These are phyloP conservation scores for Hemicentrotus pulcherrimus DNA, from an alignment of 35 echinoderm and acorn worm genomes.

Conservation along the genomic window DNA sequence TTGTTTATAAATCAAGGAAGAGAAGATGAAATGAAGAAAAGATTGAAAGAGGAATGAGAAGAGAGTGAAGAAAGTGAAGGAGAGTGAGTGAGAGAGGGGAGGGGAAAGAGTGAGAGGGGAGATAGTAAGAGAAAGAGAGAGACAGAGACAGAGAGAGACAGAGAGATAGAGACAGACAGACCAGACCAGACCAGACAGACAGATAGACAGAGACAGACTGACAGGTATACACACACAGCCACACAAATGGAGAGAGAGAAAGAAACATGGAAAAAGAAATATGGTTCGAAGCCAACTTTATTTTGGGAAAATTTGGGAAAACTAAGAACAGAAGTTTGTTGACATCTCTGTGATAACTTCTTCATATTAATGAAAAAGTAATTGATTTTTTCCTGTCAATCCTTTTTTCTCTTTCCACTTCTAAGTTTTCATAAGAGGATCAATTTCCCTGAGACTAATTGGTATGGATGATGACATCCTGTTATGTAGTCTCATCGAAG, in stretches of 20 bases:
- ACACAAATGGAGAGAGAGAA: background rate
- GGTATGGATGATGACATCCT: background rate
- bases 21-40: too few species aligned
- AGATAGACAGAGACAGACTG: background rate
- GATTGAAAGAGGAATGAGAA: background rate
- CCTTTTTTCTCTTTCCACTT: background rate
- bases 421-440: background rate
- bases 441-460: background rate
- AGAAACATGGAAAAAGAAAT: background rate
- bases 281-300: background rate
- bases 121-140: background rate
- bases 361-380: background rate
- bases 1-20: background rate
- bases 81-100: background rate
- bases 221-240: background rate
- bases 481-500: background rate
- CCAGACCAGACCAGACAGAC: background rate
- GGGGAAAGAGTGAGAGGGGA: background rate
- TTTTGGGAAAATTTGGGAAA: background rate
- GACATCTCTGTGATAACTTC: background rate
- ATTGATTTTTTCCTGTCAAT: background rate
- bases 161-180: background rate
- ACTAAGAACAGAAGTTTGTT: too few species aligned
- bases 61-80: background rate
- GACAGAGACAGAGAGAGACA: background rate